Evolutionary conservation across 53 echinoderm and acorn worm genomes (phyloP), one percentile per base, ranked within the genome.

Genomic region (Astropecten irregularis): DNA sequence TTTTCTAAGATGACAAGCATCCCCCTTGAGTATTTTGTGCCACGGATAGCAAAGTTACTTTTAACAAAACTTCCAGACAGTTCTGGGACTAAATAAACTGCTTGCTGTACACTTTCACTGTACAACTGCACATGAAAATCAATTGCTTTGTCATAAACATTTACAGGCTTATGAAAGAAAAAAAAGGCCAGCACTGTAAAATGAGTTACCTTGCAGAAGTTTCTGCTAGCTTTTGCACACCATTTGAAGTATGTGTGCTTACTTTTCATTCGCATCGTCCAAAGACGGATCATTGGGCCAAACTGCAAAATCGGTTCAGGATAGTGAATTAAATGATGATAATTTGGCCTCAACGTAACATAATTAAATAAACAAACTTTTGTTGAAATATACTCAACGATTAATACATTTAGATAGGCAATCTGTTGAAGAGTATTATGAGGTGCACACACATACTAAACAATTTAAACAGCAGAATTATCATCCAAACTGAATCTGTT

Each of bases 371-470:
- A 37, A 27, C 27, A 48, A n/a, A 30, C 33, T 21, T 87, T 82
- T 9, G 53, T 59, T 18, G 52, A 66, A 46, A 91, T 61, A 35
- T 90, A 90, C 31, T 90, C 86, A 11, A 86, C 71, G 20, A 90
- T 76, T n/a, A 87, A 67, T 37, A 87, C 68, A 53, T 87, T 65
- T 9, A 91, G 49, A 66, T 72, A 73, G 13, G 87, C 87, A 49
- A 91, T 55, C 49, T 87, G 76, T 29, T 68, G 61, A 50, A 34
- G 28, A 51, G 66, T 69, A 26, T 84, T 29, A 25, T 19, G 16
- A 40, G 92, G 88, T 49, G 84, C 65, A 68, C 85, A 85, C 68
- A 88, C 63, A 62, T 84, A 61, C 59, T 88, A 84, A 51, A 88
- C 84, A 65, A 91, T 89, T 56, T 49, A 57, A 89, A 77, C 79